Percentiles rank a stretch among this genome's conserved stretches.
Conservation (phyloP, 2,888 invertebrate species). For the Temnothorax ravouxi region DNA sequence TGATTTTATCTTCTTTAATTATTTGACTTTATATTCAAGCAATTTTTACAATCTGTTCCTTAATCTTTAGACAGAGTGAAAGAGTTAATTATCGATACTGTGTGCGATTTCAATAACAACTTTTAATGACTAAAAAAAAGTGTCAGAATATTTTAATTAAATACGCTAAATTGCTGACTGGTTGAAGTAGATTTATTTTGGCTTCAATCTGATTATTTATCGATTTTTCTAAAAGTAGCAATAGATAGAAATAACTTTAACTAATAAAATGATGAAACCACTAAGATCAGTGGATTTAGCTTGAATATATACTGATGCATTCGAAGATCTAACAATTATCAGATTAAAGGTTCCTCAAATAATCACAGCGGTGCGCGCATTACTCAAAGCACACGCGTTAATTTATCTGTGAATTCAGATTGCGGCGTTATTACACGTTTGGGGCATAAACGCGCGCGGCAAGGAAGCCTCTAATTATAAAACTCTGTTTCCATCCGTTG, state of each 20-base stretch:
- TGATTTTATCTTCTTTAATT: not conserved
- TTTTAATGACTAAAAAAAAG: not conserved
- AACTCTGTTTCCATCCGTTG: conserved; percentile 41
- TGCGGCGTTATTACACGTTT: conserved; percentile 24
- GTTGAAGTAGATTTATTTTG: not conserved
- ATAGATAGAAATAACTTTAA: not conserved
- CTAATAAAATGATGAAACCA: not conserved
- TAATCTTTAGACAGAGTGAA: not conserved
- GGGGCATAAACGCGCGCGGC: conserved; percentile 22
- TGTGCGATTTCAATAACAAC: not conserved
- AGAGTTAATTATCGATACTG: not conserved
- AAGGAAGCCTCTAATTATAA: conserved; percentile 49
- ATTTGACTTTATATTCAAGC: not conserved
- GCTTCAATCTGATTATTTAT: not conserved
- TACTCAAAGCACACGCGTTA: conserved; percentile 42
- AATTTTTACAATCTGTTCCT: not conserved
- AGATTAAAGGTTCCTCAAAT: conserved; percentile 8
- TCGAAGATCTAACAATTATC: conserved; percentile 23
- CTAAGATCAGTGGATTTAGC: not conserved
- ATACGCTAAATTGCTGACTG: not conserved
- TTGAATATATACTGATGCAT: not conserved
- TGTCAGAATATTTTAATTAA: not conserved
- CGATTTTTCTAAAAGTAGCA: not conserved
- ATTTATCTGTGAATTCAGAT: conserved; percentile 46
- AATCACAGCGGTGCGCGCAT: not conserved